Evolutionary conservation across 1,140 invertebrate genomes (phyloP).

Genomic region (Zaprionus inermis): DNA sequence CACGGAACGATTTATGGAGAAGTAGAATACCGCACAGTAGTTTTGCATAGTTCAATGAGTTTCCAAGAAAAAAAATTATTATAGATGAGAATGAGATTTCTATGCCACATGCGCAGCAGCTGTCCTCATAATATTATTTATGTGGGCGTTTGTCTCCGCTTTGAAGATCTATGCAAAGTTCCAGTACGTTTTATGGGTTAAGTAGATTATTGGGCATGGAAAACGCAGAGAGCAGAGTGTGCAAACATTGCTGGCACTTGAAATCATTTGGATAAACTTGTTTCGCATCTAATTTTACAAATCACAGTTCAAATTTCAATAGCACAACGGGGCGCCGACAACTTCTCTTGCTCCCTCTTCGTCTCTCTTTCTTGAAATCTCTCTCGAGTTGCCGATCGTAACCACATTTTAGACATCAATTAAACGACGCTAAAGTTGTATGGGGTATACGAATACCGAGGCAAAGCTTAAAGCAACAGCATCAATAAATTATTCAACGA

Average conservation of each 20-base stretch:
- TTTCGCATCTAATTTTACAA: constrained; percentile 61
- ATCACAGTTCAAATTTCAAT: constrained; percentile 56
- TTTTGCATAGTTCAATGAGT: constrained; percentile 14
- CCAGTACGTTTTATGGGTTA: constrained; percentile 53
- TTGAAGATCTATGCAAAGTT: constrained; percentile 26
- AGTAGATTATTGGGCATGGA: constrained; percentile 21
- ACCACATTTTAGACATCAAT: constrained; percentile 75
- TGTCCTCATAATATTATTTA: constrained; percentile 1
- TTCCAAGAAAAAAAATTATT: constrained; percentile 40
- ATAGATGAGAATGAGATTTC: constrained; percentile 23
- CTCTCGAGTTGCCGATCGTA: too few species aligned
- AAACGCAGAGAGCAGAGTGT: neutral
- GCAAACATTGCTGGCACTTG: constrained; percentile 35
- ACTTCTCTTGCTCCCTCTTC: too few species aligned
- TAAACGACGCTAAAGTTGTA: constrained; percentile 56
- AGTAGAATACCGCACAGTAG: constrained; percentile 29
- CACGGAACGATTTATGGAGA: neutral
- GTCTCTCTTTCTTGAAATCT: constrained; percentile 12
- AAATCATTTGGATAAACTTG: constrained; percentile 51
- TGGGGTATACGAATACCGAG: constrained; percentile 53
- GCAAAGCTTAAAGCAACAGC: too few species aligned
- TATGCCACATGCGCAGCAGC: constrained; percentile 58
- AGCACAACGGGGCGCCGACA: constrained; percentile 56
- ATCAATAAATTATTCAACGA: constrained; percentile 66
- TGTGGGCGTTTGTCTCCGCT: constrained; percentile 40